These are phyloP conservation scores for Riptortus pedestris DNA, from an alignment of 1,140 invertebrate genomes.

Conservation along the genomic window DNA sequence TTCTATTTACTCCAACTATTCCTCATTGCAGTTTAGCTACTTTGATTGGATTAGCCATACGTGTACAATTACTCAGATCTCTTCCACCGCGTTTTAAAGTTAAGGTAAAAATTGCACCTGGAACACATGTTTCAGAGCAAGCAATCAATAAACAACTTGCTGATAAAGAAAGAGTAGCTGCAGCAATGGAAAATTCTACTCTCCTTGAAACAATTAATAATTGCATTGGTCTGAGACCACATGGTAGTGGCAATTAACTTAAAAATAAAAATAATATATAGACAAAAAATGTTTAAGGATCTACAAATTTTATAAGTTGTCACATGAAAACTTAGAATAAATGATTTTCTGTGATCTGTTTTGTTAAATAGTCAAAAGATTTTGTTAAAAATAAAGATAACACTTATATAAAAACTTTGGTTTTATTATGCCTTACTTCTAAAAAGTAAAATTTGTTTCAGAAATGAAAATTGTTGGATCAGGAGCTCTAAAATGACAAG, in stretches of 20 bases:
- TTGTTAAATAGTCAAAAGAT: too few species aligned
- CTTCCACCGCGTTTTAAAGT: constrained; percentile 83
- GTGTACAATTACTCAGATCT: constrained; percentile 78
- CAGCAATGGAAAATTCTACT: constrained; percentile 79
- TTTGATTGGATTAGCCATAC: constrained; percentile 79
- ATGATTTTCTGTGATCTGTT: too few species aligned
- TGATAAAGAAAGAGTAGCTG: constrained; percentile 95
- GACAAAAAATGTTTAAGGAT: too few species aligned
- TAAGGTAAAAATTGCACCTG: constrained; percentile 79
- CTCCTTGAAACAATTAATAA: constrained; percentile 87
- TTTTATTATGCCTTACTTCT: too few species aligned
- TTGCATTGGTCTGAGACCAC: constrained; percentile 46
- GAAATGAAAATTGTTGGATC: too few species aligned
- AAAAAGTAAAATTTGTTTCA: too few species aligned
- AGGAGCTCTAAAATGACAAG: too few species aligned
- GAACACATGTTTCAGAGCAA: constrained; percentile 80
- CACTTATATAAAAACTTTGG: too few species aligned
- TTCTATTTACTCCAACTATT: constrained; percentile 94
- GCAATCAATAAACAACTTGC: constrained; percentile 95
- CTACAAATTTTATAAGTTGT: too few species aligned
- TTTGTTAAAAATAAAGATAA: too few species aligned
- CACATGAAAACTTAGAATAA: too few species aligned
- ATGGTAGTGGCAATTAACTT: neutral
- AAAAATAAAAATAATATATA: too few species aligned
- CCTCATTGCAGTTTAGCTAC: constrained; percentile 99